Evolutionary conservation across 2,113 vertebrate genomes (phyloP).

Genomic region (Fulica atra): DNA sequence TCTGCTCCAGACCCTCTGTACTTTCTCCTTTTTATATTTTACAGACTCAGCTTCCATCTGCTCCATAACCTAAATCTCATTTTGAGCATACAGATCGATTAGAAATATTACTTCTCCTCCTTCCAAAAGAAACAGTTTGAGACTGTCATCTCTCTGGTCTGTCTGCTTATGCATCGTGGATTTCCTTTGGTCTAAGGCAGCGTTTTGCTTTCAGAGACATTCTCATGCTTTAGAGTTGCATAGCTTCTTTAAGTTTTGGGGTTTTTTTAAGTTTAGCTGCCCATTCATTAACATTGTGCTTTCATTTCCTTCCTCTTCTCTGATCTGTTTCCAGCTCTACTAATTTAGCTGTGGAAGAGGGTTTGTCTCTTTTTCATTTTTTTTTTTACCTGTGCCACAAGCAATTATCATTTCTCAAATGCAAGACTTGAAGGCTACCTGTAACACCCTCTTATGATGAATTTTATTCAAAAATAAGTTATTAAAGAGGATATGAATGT

Average conservation of each 20-base stretch:
- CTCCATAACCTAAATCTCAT: not conserved
- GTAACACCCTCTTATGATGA: not conserved
- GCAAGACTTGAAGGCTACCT: not conserved
- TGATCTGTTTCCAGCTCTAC: not conserved
- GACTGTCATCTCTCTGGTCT: not conserved
- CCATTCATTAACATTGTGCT: not conserved
- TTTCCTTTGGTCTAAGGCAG: not conserved
- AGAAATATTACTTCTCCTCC: not conserved
- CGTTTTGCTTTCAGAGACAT: not conserved
- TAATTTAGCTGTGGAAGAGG: not conserved
- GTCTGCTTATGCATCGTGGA: fast-evolving
- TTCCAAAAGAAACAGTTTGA: not conserved
- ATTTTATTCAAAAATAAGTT: constrained; percentile 22
- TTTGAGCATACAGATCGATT: not conserved
- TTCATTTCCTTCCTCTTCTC: not conserved
- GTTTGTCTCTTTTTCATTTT: not conserved
- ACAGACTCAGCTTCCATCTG: not conserved
- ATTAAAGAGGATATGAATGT: not conserved
- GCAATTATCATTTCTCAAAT: not conserved
- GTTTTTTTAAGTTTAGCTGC: not conserved
- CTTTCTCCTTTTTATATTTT: not conserved
- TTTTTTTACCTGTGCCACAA: not conserved
- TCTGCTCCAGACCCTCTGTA: not conserved
- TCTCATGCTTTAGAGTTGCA: not conserved
- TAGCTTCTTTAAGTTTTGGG: not conserved